A percentile compares a stretch with the other conserved stretches of the same genome.
These are phyloP conservation scores for Ia io DNA, from an alignment of 2,113 vertebrate species.

Conservation along the genomic window DNA sequence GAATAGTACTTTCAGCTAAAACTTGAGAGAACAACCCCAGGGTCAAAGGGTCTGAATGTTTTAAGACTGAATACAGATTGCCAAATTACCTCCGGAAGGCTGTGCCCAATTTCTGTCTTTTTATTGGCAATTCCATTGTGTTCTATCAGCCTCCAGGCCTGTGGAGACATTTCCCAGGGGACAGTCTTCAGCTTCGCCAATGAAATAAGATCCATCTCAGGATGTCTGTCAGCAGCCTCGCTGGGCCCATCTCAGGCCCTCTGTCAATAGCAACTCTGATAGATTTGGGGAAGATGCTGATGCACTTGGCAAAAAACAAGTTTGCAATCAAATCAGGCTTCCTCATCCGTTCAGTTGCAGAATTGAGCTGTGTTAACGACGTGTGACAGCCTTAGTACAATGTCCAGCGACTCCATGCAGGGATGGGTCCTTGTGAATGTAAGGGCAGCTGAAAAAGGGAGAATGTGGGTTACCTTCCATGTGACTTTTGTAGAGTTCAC, in stretches of 20 bases:
- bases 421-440: not conserved
- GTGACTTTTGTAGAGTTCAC: not conserved
- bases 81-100: not conserved
- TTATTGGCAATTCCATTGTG: slow-evolving; percentile 26
- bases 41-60: slow-evolving; percentile 25
- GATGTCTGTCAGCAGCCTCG: slow-evolving; percentile 60
- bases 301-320: slow-evolving; percentile 48
- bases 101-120: slow-evolving; percentile 28
- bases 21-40: not conserved
- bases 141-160: slow-evolving; percentile 40
- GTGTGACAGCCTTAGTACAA: slow-evolving; percentile 37
- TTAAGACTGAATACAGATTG: not conserved
- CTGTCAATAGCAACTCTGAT: slow-evolving; percentile 70
- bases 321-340: slow-evolving; percentile 32
- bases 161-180: slow-evolving; percentile 36
- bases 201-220: slow-evolving; percentile 48
- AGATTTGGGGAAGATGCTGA: slow-evolving; percentile 53
- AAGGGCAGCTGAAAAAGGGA: not conserved
- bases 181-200: slow-evolving; percentile 40
- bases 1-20: slow-evolving; percentile 3
- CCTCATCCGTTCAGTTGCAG: slow-evolving; percentile 36
- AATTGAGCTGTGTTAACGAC: slow-evolving; percentile 49
- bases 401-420: not conserved
- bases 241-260: slow-evolving; percentile 35
- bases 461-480: not conserved